Conservation (phyloP, 1,140 invertebrate genomes). For the Pseudobourletiella spinata region DNA sequence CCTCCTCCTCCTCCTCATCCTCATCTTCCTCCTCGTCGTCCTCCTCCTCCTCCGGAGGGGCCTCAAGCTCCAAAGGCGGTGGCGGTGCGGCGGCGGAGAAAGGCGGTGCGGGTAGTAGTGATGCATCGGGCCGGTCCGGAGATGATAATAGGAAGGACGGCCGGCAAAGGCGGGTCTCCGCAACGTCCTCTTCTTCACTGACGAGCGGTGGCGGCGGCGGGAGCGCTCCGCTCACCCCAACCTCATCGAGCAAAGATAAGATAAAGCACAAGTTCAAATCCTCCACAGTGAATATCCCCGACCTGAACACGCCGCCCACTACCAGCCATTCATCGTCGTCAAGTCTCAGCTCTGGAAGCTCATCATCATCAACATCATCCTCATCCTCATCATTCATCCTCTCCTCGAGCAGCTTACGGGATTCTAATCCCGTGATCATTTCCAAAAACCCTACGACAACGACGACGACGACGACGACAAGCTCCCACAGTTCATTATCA, state of each 20-base stretch:
- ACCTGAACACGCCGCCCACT: not conserved
- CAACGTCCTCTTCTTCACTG: not conserved
- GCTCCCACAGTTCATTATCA: not conserved
- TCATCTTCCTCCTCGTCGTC: not conserved
- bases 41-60: not conserved
- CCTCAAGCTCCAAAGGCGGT: not conserved
- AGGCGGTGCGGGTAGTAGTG: no score
- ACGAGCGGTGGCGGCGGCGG: no score
- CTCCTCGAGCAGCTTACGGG: constrained; percentile 9
- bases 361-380: not conserved
- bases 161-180: constrained; percentile 1
- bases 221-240: not conserved
- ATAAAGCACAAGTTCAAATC: constrained; percentile 1
- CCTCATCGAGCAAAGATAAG: constrained; percentile 5
- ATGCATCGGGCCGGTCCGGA: not conserved
- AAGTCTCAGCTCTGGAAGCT: not conserved
- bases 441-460: not conserved
- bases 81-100: not conserved
- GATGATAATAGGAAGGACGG: not conserved
- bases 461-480: not conserved
- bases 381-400: not conserved
- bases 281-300: not conserved
- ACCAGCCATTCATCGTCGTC: not conserved
- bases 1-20: not conserved
- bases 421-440: not conserved